These are phyloP conservation scores for Fregetta grallaria DNA, from an alignment of 2,113 vertebrate species.

Conservation along the genomic window DNA sequence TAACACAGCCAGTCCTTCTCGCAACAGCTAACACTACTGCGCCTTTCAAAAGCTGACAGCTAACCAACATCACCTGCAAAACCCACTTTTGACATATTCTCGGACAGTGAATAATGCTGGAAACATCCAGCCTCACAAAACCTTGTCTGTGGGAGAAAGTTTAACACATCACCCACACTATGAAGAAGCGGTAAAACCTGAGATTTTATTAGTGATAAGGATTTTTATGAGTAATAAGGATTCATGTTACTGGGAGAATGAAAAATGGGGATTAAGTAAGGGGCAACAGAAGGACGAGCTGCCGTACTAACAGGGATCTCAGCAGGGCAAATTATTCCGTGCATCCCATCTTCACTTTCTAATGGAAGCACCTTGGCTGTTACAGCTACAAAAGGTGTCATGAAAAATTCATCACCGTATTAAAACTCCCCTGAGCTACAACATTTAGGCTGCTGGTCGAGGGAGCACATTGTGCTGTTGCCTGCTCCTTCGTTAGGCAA, in stretches of 20 bases:
- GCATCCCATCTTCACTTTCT: not conserved
- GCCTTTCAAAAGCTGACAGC: not conserved
- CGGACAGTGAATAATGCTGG: not conserved
- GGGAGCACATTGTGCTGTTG: accelerated
- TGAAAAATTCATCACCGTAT: accelerated
- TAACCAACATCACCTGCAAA: not conserved
- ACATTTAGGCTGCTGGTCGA: not conserved
- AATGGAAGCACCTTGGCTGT: accelerated
- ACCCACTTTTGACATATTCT: not conserved
- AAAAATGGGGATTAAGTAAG: not conserved
- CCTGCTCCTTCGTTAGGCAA: not conserved
- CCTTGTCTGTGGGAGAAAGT: not conserved
- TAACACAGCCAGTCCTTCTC: not conserved
- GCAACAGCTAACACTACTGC: not conserved
- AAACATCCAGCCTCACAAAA: not conserved
- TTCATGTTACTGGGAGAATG: not conserved
- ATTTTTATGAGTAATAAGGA: not conserved
- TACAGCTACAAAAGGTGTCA: not conserved
- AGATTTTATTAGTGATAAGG: not conserved
- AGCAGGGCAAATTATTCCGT: not conserved
- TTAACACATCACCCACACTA: not conserved
- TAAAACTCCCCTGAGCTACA: not conserved
- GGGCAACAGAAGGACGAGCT: not conserved
- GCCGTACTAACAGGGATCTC: not conserved
- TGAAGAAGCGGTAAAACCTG: not conserved